These are phyloP conservation scores for Nebria salina DNA, from an alignment of 2,888 invertebrate species.

Conservation along the genomic window DNA sequence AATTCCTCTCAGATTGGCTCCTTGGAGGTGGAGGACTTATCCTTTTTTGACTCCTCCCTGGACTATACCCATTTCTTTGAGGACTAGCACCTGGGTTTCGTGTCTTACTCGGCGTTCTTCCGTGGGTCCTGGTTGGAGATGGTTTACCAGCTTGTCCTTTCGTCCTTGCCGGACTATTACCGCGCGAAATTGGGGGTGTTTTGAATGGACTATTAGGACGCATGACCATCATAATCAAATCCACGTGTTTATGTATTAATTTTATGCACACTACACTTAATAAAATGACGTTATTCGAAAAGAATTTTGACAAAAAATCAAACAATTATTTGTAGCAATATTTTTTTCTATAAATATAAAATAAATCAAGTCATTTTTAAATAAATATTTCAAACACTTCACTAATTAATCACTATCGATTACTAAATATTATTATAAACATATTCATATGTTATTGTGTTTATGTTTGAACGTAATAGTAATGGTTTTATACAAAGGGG, in stretches of 20 bases:
- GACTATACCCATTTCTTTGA: constrained; percentile 37
- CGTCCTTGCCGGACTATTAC: constrained; percentile 54
- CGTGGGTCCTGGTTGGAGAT: constrained; percentile 43
- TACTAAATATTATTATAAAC: not conserved
- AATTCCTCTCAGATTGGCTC: constrained; percentile 37
- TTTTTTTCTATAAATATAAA: not conserved
- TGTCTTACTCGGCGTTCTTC: constrained; percentile 30
- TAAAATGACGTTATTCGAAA: no score
- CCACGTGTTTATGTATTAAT: not conserved
- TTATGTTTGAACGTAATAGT: not conserved
- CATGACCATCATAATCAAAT: constrained; percentile 54
- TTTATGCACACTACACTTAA: not conserved
- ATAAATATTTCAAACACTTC: not conserved
- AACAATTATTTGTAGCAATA: no score
- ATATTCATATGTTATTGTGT: not conserved
- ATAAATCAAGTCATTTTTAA: not conserved
- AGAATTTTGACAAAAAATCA: no score
- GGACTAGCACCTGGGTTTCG: constrained; percentile 47
- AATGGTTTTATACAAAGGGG: not conserved
- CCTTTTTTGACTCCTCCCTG: constrained; percentile 52
- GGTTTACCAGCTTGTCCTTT: constrained; percentile 32
- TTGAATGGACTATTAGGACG: constrained; percentile 53
- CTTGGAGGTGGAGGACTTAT: constrained; percentile 40
- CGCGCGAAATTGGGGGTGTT: constrained; percentile 57
- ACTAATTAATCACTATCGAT: not conserved